Conservation (phyloP, 2,113 vertebrate species). For the Mirounga angustirostris region DNA sequence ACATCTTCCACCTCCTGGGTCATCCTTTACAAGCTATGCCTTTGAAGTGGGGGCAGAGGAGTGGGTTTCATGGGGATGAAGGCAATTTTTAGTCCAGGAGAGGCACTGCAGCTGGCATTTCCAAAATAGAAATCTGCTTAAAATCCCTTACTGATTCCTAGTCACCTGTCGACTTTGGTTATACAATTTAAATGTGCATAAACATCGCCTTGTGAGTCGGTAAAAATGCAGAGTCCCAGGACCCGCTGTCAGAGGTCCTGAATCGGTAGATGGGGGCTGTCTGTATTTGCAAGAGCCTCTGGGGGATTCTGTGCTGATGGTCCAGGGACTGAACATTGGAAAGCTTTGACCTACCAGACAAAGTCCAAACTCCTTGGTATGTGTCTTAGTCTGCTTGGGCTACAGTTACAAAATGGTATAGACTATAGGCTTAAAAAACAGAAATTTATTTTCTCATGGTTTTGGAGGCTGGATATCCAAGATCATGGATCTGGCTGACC, state of each 20-base stretch:
- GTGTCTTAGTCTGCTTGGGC: not conserved
- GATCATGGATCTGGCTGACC: not conserved
- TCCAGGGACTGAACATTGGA: not conserved
- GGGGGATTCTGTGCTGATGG: not conserved
- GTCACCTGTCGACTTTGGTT: not conserved
- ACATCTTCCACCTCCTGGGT: not conserved
- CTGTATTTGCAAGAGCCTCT: not conserved
- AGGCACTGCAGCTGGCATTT: not conserved
- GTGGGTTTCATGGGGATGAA: not conserved
- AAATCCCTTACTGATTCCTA: not conserved
- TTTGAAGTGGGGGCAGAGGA: not conserved
- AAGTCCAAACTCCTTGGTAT: not conserved
- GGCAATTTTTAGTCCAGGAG: not conserved
- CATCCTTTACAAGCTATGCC: not conserved
- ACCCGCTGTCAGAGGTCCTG: not conserved
- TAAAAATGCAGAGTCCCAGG: not conserved
- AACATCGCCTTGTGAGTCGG: not conserved
- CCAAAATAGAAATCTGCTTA: not conserved
- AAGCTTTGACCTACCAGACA: not conserved
- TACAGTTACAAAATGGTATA: not conserved
- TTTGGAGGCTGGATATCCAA: not conserved
- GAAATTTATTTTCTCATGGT: not conserved
- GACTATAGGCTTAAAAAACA: not conserved
- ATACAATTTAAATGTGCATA: not conserved
- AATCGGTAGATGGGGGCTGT: not conserved